Percentiles rank a stretch among this genome's conserved stretches.
Conservation (phyloP, 92 coral and sea anemone species). For the Montipora capitata region DNA sequence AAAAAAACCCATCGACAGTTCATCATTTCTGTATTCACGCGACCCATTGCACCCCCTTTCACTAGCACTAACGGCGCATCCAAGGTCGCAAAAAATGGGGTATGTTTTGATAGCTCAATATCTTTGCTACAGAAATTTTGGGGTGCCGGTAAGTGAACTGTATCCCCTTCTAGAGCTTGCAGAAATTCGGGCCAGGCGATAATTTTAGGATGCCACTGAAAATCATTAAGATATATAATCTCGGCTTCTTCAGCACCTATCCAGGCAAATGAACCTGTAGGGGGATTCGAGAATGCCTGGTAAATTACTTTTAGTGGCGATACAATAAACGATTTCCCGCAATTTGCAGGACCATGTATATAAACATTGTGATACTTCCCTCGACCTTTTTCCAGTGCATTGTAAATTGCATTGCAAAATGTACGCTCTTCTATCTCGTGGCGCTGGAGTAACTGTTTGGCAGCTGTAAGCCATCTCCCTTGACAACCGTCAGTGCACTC, state of each 20-base stretch:
- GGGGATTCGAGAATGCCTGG: constrained; percentile 53
- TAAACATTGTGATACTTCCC: background rate
- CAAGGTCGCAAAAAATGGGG: constrained; percentile 15
- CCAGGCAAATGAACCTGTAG: constrained; percentile 73
- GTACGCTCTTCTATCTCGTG: constrained; percentile 13
- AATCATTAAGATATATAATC: constrained; percentile 66
- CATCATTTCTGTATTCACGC: too few relatives aligned
- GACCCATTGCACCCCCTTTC: too few relatives aligned
- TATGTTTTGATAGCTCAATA: constrained; percentile 39
- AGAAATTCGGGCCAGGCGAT: constrained; percentile 76
- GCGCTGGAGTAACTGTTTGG: constrained; percentile 26
- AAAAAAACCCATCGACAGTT: too few relatives aligned
- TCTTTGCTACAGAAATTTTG: constrained; percentile 62
- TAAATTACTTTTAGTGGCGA: constrained; percentile 49
- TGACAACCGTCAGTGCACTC: background rate
- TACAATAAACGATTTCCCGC: constrained; percentile 57
- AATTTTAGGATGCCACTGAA: constrained; percentile 67
- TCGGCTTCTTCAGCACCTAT: constrained; percentile 76
- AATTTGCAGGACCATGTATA: background rate
- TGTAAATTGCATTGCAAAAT: background rate
- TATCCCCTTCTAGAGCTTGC: constrained; percentile 72
- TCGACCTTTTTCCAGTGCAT: background rate
- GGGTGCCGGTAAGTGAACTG: constrained; percentile 12
- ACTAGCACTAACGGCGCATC: too few relatives aligned
- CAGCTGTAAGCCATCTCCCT: constrained; percentile 14